These are phyloP conservation scores for Salvelinus sp. DNA, from an alignment of 2,113 vertebrate genomes.

Conservation along the genomic window DNA sequence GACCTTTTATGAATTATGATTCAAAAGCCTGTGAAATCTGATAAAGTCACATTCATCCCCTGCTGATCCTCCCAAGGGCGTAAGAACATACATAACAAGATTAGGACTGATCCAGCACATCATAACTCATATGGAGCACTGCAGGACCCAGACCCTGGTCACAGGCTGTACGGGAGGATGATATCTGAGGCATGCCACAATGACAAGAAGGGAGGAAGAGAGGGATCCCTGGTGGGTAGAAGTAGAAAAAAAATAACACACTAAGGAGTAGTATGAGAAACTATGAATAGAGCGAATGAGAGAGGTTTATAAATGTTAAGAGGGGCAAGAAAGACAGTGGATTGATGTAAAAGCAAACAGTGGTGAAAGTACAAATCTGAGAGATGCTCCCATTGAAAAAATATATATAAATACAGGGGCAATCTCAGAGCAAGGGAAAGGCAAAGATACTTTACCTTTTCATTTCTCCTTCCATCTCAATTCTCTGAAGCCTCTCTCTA, in stretches of 20 bases:
- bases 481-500: conserved; percentile 16
- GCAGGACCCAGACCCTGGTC: conserved; percentile 58
- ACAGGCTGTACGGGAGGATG: conserved; percentile 53
- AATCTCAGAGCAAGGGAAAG: not conserved
- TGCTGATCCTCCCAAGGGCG: conserved; percentile 71
- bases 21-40: conserved; percentile 67
- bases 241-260: not conserved
- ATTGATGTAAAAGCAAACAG: not conserved
- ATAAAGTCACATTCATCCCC: conserved; percentile 65
- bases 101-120: conserved; percentile 67
- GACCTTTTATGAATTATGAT: conserved; percentile 64
- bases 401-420: not conserved
- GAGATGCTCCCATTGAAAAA: not conserved
- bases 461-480: not conserved
- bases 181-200: conserved; percentile 50
- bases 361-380: not conserved
- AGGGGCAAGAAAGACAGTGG: not conserved
- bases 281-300: not conserved
- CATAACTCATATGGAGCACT: conserved; percentile 68
- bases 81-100: conserved; percentile 74
- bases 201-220: not conserved
- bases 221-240: no score
- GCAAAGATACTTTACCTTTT: conserved; percentile 10
- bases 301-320: not conserved
- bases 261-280: conserved; percentile 17